Percentiles rank a stretch among this genome's conserved stretches.
phyloP scores from a whole-genome alignment of 2,113 vertebrate species.

The Piprites chloris region DNA sequence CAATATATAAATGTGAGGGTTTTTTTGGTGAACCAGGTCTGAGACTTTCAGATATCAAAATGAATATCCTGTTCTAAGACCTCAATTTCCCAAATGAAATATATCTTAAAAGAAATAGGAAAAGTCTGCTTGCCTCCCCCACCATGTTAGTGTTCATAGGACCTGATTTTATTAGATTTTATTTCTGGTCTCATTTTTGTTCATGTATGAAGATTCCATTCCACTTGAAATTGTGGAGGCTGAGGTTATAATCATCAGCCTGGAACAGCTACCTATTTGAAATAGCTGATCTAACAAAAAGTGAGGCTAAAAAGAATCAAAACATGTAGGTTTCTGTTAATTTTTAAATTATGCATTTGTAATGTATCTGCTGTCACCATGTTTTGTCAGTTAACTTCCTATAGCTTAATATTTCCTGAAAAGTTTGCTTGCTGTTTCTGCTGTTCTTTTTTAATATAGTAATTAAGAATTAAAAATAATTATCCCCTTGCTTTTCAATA shows the following conservation, averaged over 20 bases:
- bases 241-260: neutral
- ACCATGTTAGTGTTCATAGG: neutral
- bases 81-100: neutral
- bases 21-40: neutral
- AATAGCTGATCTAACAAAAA: neutral
- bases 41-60: neutral
- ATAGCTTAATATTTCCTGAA: neutral
- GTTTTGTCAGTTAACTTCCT: neutral
- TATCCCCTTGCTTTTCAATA: neutral
- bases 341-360: neutral
- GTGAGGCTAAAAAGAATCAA: neutral
- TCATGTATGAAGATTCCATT: neutral
- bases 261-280: neutral
- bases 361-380: neutral
- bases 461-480: neutral
- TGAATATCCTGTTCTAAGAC: neutral
- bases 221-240: neutral
- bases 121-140: neutral
- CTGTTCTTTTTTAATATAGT: neutral
- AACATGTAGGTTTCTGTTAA: neutral
- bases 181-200: neutral
- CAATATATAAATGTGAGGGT: neutral
- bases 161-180: neutral
- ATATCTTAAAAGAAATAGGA: neutral
- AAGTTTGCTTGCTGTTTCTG: neutral